Evolutionary conservation across 2,797 vertebrate genomes (phyloP).

Genomic region (Threskiornis aethiopicus): DNA sequence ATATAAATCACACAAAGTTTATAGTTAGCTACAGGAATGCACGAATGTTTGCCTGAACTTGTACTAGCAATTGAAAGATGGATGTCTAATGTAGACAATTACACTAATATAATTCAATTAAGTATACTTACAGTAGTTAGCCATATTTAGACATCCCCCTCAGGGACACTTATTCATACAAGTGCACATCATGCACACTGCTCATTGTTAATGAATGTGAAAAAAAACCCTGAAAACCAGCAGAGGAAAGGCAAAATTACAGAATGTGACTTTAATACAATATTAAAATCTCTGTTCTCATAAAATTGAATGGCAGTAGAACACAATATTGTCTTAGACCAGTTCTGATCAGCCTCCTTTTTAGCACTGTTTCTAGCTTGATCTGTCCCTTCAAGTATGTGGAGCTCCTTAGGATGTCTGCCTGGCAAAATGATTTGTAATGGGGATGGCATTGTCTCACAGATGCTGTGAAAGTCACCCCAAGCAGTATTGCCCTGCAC

Average conservation of each 20-base stretch:
- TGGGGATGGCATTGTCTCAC: slow-evolving; percentile 15
- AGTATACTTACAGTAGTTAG: not conserved
- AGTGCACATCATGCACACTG: not conserved
- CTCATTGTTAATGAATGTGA: not conserved
- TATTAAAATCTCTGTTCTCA: not conserved
- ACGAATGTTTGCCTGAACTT: not conserved
- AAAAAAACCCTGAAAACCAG: not conserved
- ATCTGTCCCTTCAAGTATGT: not conserved
- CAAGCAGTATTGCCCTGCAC: not conserved
- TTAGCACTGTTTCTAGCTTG: not conserved
- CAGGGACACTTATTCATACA: not conserved
- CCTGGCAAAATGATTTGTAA: slow-evolving; percentile 43
- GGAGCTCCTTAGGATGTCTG: not conserved
- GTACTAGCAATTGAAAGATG: not conserved
- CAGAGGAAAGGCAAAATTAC: not conserved
- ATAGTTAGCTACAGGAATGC: not conserved
- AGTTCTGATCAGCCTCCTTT: not conserved
- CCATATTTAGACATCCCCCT: not conserved
- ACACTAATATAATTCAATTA: not conserved
- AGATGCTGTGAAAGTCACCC: slow-evolving; percentile 52
- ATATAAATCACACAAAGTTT: not conserved
- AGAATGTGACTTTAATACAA: not conserved
- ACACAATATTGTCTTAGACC: not conserved
- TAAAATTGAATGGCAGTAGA: not conserved
- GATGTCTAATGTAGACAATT: not conserved